phyloP scores from a whole-genome alignment of 1,140 invertebrate species.

The Phymastichus coffea region DNA sequence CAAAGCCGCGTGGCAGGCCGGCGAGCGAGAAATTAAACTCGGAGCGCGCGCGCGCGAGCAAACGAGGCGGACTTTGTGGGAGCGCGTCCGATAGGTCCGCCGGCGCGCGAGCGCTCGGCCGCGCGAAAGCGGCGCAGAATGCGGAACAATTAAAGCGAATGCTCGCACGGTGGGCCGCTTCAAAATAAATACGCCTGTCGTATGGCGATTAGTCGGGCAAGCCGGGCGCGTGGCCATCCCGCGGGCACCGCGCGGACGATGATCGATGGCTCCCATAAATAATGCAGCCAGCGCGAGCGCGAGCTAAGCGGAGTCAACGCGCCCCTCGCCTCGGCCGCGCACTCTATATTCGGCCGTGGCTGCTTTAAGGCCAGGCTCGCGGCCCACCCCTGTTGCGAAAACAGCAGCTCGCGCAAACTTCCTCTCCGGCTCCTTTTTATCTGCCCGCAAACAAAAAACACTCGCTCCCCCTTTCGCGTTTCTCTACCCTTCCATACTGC shows the following conservation, averaged over 20 bases:
- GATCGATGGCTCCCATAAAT: slow-evolving; percentile 56
- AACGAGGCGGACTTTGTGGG: too few species aligned
- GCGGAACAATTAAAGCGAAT: slow-evolving; percentile 49
- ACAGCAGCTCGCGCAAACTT: slow-evolving; percentile 35
- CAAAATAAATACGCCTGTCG: slow-evolving; percentile 55
- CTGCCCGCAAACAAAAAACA: too few species aligned
- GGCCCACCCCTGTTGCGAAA: slow-evolving; percentile 41
- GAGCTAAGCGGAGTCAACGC: too few species aligned
- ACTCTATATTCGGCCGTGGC: slow-evolving; percentile 11
- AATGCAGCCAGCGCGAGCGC: slow-evolving; percentile 48
- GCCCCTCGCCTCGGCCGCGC: background rate
- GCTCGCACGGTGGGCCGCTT: slow-evolving; percentile 42
- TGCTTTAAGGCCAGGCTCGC: too few species aligned
- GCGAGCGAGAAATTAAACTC: too few species aligned
- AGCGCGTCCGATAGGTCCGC: too few species aligned
- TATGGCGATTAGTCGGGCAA: slow-evolving; percentile 54
- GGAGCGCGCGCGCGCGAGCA: too few species aligned
- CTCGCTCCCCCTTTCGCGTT: slow-evolving; percentile 24
- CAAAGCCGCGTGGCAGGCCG: too few species aligned
- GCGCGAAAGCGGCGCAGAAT: slow-evolving; percentile 2
- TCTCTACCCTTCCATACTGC: slow-evolving; percentile 21
- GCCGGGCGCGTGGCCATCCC: slow-evolving; percentile 30
- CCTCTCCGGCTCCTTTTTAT: slow-evolving; percentile 25
- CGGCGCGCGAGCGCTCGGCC: too few species aligned
- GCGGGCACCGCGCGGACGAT: slow-evolving; percentile 40